Conservation (phyloP, 2,797 vertebrate genomes). For the Hybognathus amarus region DNA sequence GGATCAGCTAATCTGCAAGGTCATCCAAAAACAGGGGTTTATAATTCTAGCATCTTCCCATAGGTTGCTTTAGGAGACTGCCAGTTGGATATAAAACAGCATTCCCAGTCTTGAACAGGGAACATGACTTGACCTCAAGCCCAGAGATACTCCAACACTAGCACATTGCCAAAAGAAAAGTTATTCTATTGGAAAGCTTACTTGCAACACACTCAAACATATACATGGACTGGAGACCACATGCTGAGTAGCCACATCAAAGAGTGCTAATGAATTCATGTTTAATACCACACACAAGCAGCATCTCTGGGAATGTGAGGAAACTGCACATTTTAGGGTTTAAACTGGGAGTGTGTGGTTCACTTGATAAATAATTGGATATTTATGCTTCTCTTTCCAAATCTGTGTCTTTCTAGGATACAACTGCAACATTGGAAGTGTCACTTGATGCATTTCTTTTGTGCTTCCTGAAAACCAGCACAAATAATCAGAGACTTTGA, state of each 20-base stretch:
- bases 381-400: constrained; percentile 56
- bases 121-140: constrained; percentile 45
- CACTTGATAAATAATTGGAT: constrained; percentile 62
- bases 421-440: constrained; percentile 34
- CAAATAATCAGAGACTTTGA: constrained; percentile 24
- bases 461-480: constrained; percentile 36
- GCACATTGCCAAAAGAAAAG: constrained; percentile 46
- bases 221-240: constrained; percentile 43
- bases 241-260: constrained; percentile 61
- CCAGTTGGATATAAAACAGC: constrained; percentile 31
- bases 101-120: constrained; percentile 38
- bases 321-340: constrained; percentile 56
- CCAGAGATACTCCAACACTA: constrained; percentile 24
- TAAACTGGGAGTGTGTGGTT: constrained; percentile 39
- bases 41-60: constrained; percentile 39
- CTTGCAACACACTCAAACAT: constrained; percentile 35
- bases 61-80: constrained; percentile 30
- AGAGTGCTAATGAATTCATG: constrained; percentile 71
- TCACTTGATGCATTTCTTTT: constrained; percentile 28
- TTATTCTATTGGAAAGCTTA: constrained; percentile 43
- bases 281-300: constrained; percentile 62
- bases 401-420: constrained; percentile 57
- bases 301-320: constrained; percentile 55
- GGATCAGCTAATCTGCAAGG: constrained; percentile 48
- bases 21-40: constrained; percentile 48